A percentile compares a stretch with the other conserved stretches of the same genome.
Evolutionary conservation across 1,140 invertebrate genomes (phyloP).

Genomic region (Archivesica marissinica): DNA sequence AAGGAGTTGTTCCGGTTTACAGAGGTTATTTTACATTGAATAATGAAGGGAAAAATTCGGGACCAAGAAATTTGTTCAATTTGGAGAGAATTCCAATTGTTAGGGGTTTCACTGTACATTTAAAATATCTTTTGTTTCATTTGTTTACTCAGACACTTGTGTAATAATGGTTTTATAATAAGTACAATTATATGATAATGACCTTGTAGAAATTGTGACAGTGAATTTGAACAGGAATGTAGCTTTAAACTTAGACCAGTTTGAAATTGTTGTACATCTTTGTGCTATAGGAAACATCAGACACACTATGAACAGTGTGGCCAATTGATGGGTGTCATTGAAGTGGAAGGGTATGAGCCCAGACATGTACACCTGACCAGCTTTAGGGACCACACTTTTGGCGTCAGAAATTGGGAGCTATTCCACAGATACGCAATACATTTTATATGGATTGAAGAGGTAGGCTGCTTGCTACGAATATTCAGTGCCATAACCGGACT

Average conservation of each 20-base stretch:
- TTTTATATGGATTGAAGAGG: conserved; percentile 76
- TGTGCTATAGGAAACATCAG: conserved; percentile 76
- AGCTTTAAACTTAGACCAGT: not conserved
- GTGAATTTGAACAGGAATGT: not conserved
- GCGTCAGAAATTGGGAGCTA: conserved; percentile 77
- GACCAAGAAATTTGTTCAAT: no score
- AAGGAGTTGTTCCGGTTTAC: no score
- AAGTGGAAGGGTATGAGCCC: conserved; percentile 79
- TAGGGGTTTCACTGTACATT: no score
- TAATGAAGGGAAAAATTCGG: no score
- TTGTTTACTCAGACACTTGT: not conserved
- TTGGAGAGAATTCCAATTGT: no score
- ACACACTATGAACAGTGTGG: conserved; percentile 86
- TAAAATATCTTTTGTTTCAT: no score
- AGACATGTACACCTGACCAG: conserved; percentile 84
- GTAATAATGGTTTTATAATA: no score
- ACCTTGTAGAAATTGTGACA: no score
- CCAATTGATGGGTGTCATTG: conserved; percentile 82
- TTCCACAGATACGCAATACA: conserved; percentile 78
- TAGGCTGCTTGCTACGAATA: not conserved
- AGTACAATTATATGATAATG: no score
- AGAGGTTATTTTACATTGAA: no score
- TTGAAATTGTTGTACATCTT: not conserved
- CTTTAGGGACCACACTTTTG: conserved; percentile 85
- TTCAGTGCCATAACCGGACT: no score